Base-by-base conservation (phyloP, 2,113 vertebrate species). In the Dissostichus mawsoni region DNA sequence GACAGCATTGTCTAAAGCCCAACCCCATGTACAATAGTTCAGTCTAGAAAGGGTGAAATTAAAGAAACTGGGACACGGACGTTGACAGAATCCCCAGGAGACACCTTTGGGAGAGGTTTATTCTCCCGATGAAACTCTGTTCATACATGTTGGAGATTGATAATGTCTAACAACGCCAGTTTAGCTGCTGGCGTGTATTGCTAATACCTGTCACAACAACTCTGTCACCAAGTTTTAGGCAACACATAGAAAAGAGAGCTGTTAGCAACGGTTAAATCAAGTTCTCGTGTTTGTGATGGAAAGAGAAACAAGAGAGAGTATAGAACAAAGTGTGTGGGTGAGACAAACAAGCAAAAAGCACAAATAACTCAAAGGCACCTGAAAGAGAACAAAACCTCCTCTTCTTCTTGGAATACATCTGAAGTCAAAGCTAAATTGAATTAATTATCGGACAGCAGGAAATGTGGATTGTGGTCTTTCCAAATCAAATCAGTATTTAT, bases 111-210 rank as follows among this genome's bases (percentile, higher is more conserved):
- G 20, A 47, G 47, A 68, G 74, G 14, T 68, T 73, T 78, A 41
- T 69, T 62, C 64, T 23, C 48, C 64, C 41, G 17, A 13, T 51
- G 57, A 63, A 63, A 51, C 56, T 50, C 33, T 11, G 14, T 29
- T 44, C 51, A 8, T 45, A 48, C 45, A 14, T 45, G 59, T 59
- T 63, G 33, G 36, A 78, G 81, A 77, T 73, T 78, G 57, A 83
- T 82, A 73, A 67, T 36, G 9, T 56, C 57, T 52, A 70, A 79
- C 76, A 70, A 70, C 65, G 70, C 47, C 74, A n/a, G 68, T 73
- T 77, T 14, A 56, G 50, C 63, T 55, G 69, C 69, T 16, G 64
- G 50, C 20, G 3, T 57, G 33, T 67, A 9, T 74, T 45, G 45
- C 69, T 78, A 50, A 78, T 44, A 78, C 57, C 56, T 61, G 68